A percentile compares a stretch with the other conserved stretches of the same genome.
phyloP scores from a whole-genome alignment of 2,113 vertebrate species.

The Tyto alba region DNA sequence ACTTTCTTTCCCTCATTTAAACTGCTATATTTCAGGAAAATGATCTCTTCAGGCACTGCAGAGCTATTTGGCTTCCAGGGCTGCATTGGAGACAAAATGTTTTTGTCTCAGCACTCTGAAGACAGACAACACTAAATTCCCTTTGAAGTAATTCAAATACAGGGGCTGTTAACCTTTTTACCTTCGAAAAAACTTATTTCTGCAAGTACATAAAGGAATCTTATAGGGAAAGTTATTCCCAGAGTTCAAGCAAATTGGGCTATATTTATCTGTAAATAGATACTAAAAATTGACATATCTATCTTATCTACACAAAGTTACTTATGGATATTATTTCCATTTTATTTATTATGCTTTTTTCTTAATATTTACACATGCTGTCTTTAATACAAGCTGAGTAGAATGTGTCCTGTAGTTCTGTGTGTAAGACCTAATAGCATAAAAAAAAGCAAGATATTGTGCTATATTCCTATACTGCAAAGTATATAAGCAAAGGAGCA shows the following conservation, averaged over 20 bases:
- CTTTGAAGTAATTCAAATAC: neutral
- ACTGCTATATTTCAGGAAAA: neutral
- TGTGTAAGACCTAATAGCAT: neutral
- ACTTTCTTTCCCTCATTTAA: neutral
- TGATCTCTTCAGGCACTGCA: neutral
- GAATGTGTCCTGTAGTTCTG: neutral
- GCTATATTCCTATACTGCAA: neutral
- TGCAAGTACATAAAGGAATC: neutral
- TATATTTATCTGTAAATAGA: neutral
- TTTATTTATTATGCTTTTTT: neutral
- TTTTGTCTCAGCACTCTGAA: neutral
- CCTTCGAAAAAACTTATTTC: neutral
- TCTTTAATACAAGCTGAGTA: neutral
- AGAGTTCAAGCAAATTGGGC: neutral
- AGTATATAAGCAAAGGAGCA: neutral
- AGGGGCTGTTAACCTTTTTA: neutral
- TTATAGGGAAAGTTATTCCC: neutral
- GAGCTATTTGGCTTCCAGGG: neutral
- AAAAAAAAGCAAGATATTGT: neutral
- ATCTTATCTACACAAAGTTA: neutral
- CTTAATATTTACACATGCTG: neutral
- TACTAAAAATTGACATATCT: neutral
- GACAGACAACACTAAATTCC: neutral
- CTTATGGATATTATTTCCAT: neutral
- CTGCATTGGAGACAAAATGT: neutral